A percentile compares a stretch with the other conserved stretches of the same genome.
Conservation (phyloP, 2,888 invertebrate genomes). For the Drosophila suboccidentalis region DNA sequence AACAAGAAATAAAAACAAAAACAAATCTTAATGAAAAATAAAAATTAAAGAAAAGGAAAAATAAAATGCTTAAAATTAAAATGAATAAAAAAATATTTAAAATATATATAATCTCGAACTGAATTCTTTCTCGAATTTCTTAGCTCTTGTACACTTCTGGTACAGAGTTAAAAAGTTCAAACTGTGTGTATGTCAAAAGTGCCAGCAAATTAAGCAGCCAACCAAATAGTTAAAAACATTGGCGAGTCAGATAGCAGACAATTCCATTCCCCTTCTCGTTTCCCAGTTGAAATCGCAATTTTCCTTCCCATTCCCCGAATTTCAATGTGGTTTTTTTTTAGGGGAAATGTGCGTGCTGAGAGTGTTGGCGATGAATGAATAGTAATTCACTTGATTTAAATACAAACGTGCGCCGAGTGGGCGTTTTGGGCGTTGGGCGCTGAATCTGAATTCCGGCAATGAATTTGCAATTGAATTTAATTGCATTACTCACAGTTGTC, state of each 20-base stretch:
- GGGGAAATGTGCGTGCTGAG: conserved; percentile 20
- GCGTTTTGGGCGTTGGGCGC: conserved; percentile 10
- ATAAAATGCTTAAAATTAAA: too few relatives aligned
- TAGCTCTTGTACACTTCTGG: too few relatives aligned
- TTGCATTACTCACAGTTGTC: conserved; percentile 81
- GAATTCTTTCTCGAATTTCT: too few relatives aligned
- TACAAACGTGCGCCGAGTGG: conserved; percentile 52
- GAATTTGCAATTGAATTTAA: conserved; percentile 81
- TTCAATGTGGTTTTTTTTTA: conserved; percentile 7
- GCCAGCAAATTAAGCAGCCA: conserved; percentile 58
- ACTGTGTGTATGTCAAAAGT: conserved; percentile 32
- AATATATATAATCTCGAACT: too few relatives aligned
- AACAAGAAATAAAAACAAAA: too few relatives aligned
- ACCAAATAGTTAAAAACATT: conserved; percentile 60
- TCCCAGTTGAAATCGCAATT: background rate
- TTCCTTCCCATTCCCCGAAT: background rate
- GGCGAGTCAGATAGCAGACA: conserved; percentile 28
- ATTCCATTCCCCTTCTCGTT: conserved; percentile 6
- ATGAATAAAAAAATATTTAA: too few relatives aligned
- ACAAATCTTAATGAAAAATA: too few relatives aligned
- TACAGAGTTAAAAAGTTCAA: background rate
- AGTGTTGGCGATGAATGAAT: conserved; percentile 63
- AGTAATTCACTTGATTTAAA: conserved; percentile 69
- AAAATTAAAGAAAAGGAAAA: too few relatives aligned
- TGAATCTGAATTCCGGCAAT: conserved; percentile 48